Evolutionary conservation across 2,113 vertebrate species (phyloP), one percentile per base, ranked within the genome.

Genomic region (Callopanchax toddi): DNA sequence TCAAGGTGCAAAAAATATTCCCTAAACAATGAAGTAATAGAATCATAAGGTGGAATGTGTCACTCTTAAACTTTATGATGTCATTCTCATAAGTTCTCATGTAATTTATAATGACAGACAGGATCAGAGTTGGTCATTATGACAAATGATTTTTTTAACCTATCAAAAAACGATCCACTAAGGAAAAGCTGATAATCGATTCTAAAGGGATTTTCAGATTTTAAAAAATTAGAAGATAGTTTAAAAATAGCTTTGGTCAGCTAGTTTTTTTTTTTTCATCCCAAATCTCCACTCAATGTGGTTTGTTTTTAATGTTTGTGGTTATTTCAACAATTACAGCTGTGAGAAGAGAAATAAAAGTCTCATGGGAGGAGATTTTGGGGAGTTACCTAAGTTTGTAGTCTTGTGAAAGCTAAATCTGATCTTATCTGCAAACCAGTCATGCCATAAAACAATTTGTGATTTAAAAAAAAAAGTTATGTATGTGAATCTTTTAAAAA

Each of bases 311-410:
- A 13, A 44, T 37, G 13, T 46, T 71, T 18, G 62, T 69, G 71
- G 50, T 46, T 75, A 60, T 72, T 88, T 82, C 70, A 58, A 85
- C 82, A 84, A 87, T 91, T 86, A 75, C 61, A 66, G 74, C 21
- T 58, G 18, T 71, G 22, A 57, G 66, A 79, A 67, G 45, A 63
- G 21, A 54, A 3, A 45, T 20, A 29, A 50, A 61, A 26, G 53
- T 67, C 63, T 79, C 67, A 45, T 3, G 55, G 73, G 68, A 76
- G 74, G 46, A 57, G 45, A 59, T 78, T 37, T 52, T 4, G 21
- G 39, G 74, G 58, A 71, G 26, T 43, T 63, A 3, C 44, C 50
- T 26, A 44, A 58, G 44, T 59, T 26, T 60, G n/a, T n/a, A n/a
- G n/a, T n/a, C n/a, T n/a, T n/a, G 62, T 32, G 44, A 23, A 57